These are phyloP conservation scores for Spodoptera picta DNA, from an alignment of 2,888 invertebrate genomes.

Conservation along the genomic window DNA sequence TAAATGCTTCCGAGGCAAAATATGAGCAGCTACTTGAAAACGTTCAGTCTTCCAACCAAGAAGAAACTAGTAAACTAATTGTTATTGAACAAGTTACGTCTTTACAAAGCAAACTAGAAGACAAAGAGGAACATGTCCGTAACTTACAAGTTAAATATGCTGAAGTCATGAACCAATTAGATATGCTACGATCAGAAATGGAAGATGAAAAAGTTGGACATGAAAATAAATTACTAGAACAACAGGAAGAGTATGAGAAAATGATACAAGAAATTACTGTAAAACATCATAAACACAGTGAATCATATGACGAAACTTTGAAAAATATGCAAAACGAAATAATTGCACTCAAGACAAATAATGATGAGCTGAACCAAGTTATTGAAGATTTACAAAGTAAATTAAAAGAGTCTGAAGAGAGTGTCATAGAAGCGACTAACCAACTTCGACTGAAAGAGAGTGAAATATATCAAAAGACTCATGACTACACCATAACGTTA, in stretches of 20 bases:
- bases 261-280: slow-evolving; percentile 70
- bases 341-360: slow-evolving; percentile 62
- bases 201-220: slow-evolving; percentile 82
- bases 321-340: slow-evolving; percentile 71
- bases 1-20: slow-evolving; percentile 83
- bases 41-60: slow-evolving; percentile 82
- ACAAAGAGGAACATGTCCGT: slow-evolving; percentile 80
- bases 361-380: slow-evolving; percentile 68
- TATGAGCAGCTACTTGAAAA: slow-evolving; percentile 83
- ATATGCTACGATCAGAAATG: slow-evolving; percentile 81
- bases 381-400: slow-evolving; percentile 64
- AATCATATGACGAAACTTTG: slow-evolving; percentile 64
- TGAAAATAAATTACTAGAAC: slow-evolving; percentile 79
- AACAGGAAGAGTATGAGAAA: slow-evolving; percentile 84
- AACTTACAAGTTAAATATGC: slow-evolving; percentile 80
- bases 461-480: slow-evolving; percentile 80
- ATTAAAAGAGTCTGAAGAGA: slow-evolving; percentile 64
- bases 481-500: slow-evolving; percentile 74
- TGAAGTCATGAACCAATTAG: slow-evolving; percentile 78
- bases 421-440: slow-evolving; percentile 69
- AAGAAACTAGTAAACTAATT: slow-evolving; percentile 82
- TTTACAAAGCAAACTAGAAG: slow-evolving; percentile 81
- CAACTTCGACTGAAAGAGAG: slow-evolving; percentile 76
- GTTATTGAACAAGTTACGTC: slow-evolving; percentile 78
- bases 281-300: slow-evolving; percentile 63